These are phyloP conservation scores for Meloidogyne exigua DNA, from an alignment of 1,140 invertebrate genomes.

Conservation along the genomic window DNA sequence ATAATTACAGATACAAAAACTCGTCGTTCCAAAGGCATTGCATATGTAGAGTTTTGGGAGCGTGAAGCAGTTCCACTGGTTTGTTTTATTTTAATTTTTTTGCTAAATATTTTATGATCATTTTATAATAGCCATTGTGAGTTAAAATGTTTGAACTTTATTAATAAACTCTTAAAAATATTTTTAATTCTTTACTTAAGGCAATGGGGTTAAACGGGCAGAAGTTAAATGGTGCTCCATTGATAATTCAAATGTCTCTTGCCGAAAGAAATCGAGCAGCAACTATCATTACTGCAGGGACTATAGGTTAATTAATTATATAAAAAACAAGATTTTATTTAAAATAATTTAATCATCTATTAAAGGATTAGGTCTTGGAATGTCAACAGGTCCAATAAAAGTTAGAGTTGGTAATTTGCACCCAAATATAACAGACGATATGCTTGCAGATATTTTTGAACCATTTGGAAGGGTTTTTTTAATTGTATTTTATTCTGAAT, in stretches of 20 bases:
- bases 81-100: constrained; percentile 9
- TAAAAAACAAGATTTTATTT: too few relatives aligned
- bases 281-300: constrained; percentile 57
- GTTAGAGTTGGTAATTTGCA: constrained; percentile 95
- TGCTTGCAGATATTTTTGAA: constrained; percentile 96
- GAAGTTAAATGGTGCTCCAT: constrained; percentile 91
- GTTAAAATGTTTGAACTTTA: not conserved
- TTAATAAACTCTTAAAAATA: too few relatives aligned
- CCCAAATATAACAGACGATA: constrained; percentile 98
- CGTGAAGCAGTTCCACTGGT: constrained; percentile 91
- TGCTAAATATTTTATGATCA: not conserved
- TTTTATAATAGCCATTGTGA: not conserved
- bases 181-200: constrained; percentile 66
- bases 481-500: not conserved
- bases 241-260: constrained; percentile 95
- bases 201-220: constrained; percentile 94
- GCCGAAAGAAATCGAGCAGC: constrained; percentile 95
- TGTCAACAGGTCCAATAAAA: constrained; percentile 80
- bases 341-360: not conserved
- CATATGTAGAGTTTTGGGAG: constrained; percentile 98
- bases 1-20: constrained; percentile 99
- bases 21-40: constrained; percentile 94
- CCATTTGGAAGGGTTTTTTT: constrained; percentile 83
- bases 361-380: constrained; percentile 35
- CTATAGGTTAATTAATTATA: constrained; percentile 25